Evolutionary conservation across 2,113 vertebrate species (phyloP).

Genomic region (Noctilio leporinus): DNA sequence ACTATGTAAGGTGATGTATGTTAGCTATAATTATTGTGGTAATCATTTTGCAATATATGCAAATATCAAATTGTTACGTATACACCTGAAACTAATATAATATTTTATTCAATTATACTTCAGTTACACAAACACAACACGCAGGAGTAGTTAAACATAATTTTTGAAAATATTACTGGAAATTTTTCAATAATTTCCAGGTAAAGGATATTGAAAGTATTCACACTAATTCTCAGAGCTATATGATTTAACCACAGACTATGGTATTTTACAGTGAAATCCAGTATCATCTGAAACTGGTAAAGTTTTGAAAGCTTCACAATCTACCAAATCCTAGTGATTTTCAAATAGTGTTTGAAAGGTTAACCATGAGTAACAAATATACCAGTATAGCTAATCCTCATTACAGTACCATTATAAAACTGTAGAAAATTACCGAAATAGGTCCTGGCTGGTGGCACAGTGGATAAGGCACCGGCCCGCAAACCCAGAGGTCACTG

Average conservation of each 20-base stretch:
- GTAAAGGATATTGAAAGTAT: not conserved
- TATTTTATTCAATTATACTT: not conserved
- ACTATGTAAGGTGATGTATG: not conserved
- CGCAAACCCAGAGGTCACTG: too few species aligned
- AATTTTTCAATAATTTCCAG: not conserved
- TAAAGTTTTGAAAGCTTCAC: slow-evolving; percentile 16
- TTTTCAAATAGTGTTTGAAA: slow-evolving; percentile 18
- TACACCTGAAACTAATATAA: not conserved
- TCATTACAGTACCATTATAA: not conserved
- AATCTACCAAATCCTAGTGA: not conserved
- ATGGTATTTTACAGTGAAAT: slow-evolving; percentile 42
- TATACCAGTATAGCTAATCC: not conserved
- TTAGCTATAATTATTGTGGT: not conserved
- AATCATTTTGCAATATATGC: too few species aligned
- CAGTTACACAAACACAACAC: not conserved
- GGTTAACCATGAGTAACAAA: not conserved
- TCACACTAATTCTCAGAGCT: not conserved
- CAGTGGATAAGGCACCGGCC: too few species aligned
- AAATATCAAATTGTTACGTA: not conserved
- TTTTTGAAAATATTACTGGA: not conserved
- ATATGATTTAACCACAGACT: not conserved
- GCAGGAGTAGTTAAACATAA: not conserved
- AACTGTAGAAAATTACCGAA: not conserved
- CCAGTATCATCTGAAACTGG: not conserved
- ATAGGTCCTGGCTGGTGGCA: too few species aligned